These are phyloP conservation scores for Percopsis transmontana DNA, from an alignment of 2,113 vertebrate species.

Conservation along the genomic window DNA sequence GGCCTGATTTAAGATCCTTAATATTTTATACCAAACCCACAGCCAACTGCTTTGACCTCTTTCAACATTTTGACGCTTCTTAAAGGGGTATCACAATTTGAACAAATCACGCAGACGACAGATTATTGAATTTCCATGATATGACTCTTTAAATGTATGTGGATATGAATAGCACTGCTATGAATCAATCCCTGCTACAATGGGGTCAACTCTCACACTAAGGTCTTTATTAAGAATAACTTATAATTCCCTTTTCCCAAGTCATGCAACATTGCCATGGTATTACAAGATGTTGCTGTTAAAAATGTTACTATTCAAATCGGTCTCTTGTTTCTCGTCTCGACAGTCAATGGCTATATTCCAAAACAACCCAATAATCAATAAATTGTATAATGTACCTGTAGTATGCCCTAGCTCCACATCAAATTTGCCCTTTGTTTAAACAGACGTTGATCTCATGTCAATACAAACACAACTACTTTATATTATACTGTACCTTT, in stretches of 20 bases:
- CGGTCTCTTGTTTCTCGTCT: background rate
- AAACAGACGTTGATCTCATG: constrained; percentile 25
- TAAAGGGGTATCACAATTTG: no score
- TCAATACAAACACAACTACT: constrained; percentile 9
- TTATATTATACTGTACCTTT: background rate
- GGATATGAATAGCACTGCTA: constrained; percentile 8
- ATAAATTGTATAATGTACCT: background rate
- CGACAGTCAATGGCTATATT: background rate
- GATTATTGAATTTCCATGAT: no score
- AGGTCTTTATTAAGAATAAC: constrained; percentile 24
- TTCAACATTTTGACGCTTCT: no score
- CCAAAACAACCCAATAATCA: background rate
- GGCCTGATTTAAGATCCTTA: no score
- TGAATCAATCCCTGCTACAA: constrained; percentile 8
- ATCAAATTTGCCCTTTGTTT: constrained; percentile 19
- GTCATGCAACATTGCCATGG: constrained; percentile 2
- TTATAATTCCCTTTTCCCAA: constrained; percentile 36
- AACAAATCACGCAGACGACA: no score
- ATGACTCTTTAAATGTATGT: no score
- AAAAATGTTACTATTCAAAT: background rate
- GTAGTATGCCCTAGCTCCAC: constrained; percentile 13
- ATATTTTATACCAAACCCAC: no score
- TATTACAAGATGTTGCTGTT: constrained; percentile 3
- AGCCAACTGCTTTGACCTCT: no score
- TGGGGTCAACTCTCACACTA: constrained; percentile 27